Evolutionary conservation across 1,140 invertebrate genomes (phyloP).

Genomic region (Gonioctena quinquepunctata): DNA sequence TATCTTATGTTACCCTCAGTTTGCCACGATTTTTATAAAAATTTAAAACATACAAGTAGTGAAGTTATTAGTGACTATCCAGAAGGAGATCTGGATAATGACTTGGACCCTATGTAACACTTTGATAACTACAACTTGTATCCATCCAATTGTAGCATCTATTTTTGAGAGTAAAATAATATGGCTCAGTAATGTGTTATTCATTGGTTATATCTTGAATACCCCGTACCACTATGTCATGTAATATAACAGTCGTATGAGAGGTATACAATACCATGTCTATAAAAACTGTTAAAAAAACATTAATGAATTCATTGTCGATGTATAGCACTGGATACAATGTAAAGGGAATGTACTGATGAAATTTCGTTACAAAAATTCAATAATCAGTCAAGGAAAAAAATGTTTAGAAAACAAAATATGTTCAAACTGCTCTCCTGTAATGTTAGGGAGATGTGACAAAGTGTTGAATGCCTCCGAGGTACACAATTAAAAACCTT

Average conservation of each 20-base stretch:
- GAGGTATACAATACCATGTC: not conserved
- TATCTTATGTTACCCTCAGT: not conserved
- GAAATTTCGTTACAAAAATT: not conserved
- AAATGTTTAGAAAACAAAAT: not conserved
- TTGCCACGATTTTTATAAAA: constrained; percentile 8
- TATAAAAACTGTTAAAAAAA: constrained; percentile 12
- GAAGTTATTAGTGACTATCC: not conserved
- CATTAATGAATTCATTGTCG: not conserved
- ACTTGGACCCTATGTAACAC: not conserved
- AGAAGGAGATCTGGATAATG: not conserved
- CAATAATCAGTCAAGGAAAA: constrained; percentile 1
- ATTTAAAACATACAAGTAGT: constrained; percentile 11
- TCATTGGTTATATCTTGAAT: not conserved
- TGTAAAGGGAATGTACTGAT: constrained; percentile 1
- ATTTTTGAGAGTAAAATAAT: not conserved
- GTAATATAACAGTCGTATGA: not conserved
- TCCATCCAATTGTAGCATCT: too few relatives aligned
- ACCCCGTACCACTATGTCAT: not conserved
- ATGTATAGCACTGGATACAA: constrained; percentile 3
- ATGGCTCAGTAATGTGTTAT: not conserved
- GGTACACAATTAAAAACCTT: too few relatives aligned
- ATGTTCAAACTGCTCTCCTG: constrained; percentile 12
- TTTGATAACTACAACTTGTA: not conserved
- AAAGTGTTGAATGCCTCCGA: constrained; percentile 3
- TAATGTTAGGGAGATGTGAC: constrained; percentile 1